phyloP scores from a whole-genome alignment of 2,113 vertebrate species.

The Hirundichthys speculiger region DNA sequence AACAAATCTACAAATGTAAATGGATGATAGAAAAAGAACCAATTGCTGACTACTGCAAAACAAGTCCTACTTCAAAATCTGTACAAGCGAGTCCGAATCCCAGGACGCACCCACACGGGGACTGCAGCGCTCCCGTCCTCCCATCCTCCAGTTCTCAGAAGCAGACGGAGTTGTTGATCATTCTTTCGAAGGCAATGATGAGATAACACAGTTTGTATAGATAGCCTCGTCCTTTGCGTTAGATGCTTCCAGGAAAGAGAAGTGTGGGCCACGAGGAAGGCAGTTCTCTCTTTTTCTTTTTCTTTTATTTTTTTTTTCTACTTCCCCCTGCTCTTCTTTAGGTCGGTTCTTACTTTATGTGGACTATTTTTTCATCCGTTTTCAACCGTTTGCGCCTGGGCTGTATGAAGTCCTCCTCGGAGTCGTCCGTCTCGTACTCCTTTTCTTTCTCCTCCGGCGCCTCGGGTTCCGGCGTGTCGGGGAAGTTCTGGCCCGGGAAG shows the following conservation, averaged over 20 bases:
- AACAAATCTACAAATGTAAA: slow-evolving; percentile 83
- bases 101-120: slow-evolving; percentile 40
- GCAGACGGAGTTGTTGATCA: slow-evolving; percentile 32
- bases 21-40: slow-evolving; percentile 57
- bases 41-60: slow-evolving; percentile 69
- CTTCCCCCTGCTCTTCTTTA: slow-evolving; percentile 33
- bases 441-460: slow-evolving; percentile 82
- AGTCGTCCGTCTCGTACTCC: slow-evolving; percentile 91
- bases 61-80: slow-evolving; percentile 68
- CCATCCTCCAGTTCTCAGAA: slow-evolving; percentile 21
- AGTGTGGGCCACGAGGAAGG: slow-evolving; percentile 57
- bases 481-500: slow-evolving; percentile 94
- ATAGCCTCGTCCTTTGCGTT: slow-evolving; percentile 44
- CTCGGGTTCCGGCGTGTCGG: slow-evolving; percentile 86
- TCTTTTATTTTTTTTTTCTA: background rate
- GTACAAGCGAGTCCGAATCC: slow-evolving; percentile 65
- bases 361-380: slow-evolving; percentile 91
- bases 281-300: slow-evolving; percentile 33
- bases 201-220: slow-evolving; percentile 58
- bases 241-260: slow-evolving; percentile 39
- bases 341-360: slow-evolving; percentile 89
- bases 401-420: slow-evolving; percentile 94
- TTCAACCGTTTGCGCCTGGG: slow-evolving; percentile 97
- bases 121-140: slow-evolving; percentile 47
- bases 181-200: slow-evolving; percentile 58